A percentile compares a stretch with the other conserved stretches of the same genome.
These are phyloP conservation scores for Heliconius sara DNA, from an alignment of 2,888 invertebrate species.

Conservation along the genomic window DNA sequence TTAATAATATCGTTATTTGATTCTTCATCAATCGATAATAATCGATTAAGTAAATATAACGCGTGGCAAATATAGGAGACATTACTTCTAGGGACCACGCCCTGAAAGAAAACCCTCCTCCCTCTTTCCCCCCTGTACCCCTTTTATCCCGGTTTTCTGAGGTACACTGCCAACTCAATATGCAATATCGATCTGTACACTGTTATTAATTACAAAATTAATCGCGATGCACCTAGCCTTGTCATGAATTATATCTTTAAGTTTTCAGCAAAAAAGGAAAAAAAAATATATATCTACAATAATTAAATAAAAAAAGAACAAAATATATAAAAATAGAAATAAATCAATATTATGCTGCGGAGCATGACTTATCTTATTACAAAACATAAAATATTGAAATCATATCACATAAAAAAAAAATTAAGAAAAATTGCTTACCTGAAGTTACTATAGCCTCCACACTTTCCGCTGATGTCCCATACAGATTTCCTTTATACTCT, in stretches of 20 bases:
- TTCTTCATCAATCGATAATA: background rate
- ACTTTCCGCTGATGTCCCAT: constrained; percentile 96
- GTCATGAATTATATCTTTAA: background rate
- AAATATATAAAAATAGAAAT: background rate
- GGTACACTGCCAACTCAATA: background rate
- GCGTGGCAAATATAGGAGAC: background rate
- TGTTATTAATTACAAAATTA: background rate
- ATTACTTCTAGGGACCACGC: background rate
- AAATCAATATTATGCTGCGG: background rate
- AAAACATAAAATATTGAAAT: background rate
- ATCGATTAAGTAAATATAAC: too few species aligned
- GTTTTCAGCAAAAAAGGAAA: background rate
- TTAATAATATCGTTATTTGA: background rate
- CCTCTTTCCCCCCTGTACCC: background rate
- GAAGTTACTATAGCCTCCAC: constrained; percentile 93
- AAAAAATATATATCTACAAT: background rate
- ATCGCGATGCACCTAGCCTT: constrained; percentile 24
- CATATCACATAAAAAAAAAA: background rate
- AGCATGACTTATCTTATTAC: background rate
- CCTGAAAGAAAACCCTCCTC: background rate
- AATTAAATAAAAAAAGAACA: background rate
- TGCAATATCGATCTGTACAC: background rate
- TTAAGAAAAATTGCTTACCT: constrained; percentile 65
- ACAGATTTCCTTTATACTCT: constrained; percentile 97
- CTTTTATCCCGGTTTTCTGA: background rate